A percentile compares a stretch with the other conserved stretches of the same genome.
Evolutionary conservation across 2,797 vertebrate species (phyloP).

Genomic region (Siniperca scherzeri): DNA sequence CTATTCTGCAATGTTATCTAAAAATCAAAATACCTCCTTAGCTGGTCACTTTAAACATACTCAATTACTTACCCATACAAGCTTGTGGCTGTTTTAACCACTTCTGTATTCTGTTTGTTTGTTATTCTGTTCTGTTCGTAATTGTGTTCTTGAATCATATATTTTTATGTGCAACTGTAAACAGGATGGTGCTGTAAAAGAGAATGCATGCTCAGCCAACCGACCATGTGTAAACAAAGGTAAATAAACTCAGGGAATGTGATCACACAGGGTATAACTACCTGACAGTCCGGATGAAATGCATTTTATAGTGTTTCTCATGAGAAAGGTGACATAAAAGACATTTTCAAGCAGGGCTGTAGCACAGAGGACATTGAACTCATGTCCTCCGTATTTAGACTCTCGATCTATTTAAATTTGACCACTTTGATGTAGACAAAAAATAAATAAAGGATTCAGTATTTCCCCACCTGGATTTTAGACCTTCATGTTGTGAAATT

Average conservation of each 20-base stretch:
- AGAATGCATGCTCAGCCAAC: background rate
- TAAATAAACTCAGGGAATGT: background rate
- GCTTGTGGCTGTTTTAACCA: background rate
- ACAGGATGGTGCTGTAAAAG: background rate
- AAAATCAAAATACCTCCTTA: background rate
- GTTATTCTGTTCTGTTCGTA: background rate
- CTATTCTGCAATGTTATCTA: background rate
- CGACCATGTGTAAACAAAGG: background rate
- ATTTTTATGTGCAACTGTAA: background rate
- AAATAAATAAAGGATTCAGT: background rate
- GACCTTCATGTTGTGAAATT: background rate
- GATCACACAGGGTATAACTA: background rate
- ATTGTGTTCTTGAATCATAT: background rate
- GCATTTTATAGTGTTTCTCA: background rate
- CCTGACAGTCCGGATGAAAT: background rate
- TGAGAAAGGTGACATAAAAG: background rate
- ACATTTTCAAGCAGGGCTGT: background rate
- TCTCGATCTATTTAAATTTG: background rate
- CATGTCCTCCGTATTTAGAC: too few species aligned
- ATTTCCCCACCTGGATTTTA: background rate
- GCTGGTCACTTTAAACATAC: background rate
- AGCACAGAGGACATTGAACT: background rate
- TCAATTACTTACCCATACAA: too few species aligned
- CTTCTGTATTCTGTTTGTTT: background rate
- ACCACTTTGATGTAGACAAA: background rate